Base-by-base conservation (phyloP, 2,113 vertebrate genomes). In the Elachura formosa region DNA sequence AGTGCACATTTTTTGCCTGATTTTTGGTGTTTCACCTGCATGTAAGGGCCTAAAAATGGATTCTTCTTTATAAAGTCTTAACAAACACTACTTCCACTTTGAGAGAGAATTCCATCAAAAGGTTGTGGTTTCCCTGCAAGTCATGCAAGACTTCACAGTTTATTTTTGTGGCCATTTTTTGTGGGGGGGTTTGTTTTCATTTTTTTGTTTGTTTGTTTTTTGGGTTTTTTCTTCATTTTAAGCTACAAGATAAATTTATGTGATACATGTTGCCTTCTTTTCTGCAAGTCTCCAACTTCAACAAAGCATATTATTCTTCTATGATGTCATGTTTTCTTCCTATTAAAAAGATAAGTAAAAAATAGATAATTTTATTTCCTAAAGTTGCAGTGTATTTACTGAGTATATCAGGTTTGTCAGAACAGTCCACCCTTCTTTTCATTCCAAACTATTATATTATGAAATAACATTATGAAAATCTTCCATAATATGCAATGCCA, bases 91-190 rank as follows among this genome's bases (percentile, higher is more conserved):
- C 63, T 95, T 93, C 87, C 71, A 56, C 49, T 95, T 95, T 58
- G 94, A 87, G 52, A 61, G 63, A 71, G 38, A 97, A 94, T 43
- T 93, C 85, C 88, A 73, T 93, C 79, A 90, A 95, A 97, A 96
- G 22, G 19, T 68, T 90, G 58, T 82, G 33, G 10, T 54, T 97
- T 97, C 48, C 82, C 25, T 45, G 28, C 8, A 56, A 89, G 21
- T 64, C 93, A 34, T 89, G 84, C 25, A 86, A 83, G 84, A 54
- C 40, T 83, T 84, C 40, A 72, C 9, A 14, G 18, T 20, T 74
- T 62, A 31, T 12, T 73, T 63, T 41, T 52, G 8, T 38, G 24
- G 5, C n/a, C n/a, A n/a, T n/a, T n/a, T n/a, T n/a, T n/a, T n/a
- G n/a, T n/a, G n/a, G n/a, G n/a, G n/a, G n/a, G n/a, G n/a, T n/a